phyloP scores from a whole-genome alignment of 2,797 vertebrate genomes.

The Gymnothorax reevesii region DNA sequence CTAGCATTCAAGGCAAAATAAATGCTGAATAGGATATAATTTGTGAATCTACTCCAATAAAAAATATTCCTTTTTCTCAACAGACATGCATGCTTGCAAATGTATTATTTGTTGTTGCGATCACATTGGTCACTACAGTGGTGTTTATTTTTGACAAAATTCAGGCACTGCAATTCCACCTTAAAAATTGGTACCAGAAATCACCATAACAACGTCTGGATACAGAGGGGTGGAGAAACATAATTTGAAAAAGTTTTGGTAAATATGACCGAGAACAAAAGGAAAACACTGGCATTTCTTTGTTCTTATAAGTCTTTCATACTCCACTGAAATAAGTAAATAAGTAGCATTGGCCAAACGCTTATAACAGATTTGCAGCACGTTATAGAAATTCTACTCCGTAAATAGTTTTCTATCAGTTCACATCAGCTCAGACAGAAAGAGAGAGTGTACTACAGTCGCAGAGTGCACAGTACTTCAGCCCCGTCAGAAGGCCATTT shows the following conservation, averaged over 20 bases:
- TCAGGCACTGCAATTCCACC: neutral
- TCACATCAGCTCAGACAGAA: neutral
- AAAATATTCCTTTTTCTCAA: neutral
- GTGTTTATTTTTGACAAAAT: neutral
- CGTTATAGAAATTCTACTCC: neutral
- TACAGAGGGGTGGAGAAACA: neutral
- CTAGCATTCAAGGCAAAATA: neutral
- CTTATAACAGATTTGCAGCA: neutral
- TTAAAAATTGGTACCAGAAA: neutral
- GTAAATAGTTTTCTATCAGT: neutral
- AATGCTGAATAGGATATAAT: conserved; percentile 2
- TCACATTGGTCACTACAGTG: neutral
- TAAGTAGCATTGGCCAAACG: neutral
- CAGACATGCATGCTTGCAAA: neutral
- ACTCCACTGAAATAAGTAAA: neutral
- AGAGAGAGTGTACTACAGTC: neutral
- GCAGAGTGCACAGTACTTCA: neutral
- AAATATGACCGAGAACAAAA: neutral
- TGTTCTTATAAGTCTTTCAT: neutral
- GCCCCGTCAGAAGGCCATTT: neutral
- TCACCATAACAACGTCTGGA: neutral
- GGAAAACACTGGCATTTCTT: neutral
- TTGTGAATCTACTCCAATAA: neutral
- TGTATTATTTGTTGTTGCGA: neutral
- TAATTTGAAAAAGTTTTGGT: neutral